phyloP scores from a whole-genome alignment of 2,113 vertebrate species.

The Sprattus sprattus region DNA sequence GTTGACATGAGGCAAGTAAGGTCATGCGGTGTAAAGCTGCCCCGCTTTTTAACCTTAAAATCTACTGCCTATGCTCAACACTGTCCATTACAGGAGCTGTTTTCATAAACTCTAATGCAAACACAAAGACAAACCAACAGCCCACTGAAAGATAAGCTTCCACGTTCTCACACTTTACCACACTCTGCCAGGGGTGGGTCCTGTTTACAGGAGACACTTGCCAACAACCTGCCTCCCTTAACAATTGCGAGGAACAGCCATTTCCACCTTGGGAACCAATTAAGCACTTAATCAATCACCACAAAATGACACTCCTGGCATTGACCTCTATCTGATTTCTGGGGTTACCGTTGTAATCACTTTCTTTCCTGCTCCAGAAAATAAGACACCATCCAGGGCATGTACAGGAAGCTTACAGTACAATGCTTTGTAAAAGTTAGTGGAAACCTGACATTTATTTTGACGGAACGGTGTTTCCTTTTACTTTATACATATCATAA shows the following conservation, averaged over 20 bases:
- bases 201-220: conserved; percentile 45
- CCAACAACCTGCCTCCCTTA: conserved; percentile 48
- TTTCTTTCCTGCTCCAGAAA: conserved; percentile 12
- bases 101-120: conserved; percentile 39
- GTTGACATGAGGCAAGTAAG: background rate
- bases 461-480: conserved; percentile 20
- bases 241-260: conserved; percentile 52
- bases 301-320: conserved; percentile 31
- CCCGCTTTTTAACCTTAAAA: conserved; percentile 6
- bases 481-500: conserved; percentile 31
- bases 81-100: conserved; percentile 33
- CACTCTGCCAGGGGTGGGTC: conserved; percentile 40
- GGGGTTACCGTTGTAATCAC: background rate
- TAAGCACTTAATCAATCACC: conserved; percentile 43
- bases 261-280: conserved; percentile 49
- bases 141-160: conserved; percentile 55
- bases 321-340: conserved; percentile 21
- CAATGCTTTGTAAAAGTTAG: conserved; percentile 30
- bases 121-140: conserved; percentile 42
- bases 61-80: conserved; percentile 41
- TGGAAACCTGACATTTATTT: conserved; percentile 28
- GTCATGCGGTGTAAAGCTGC: background rate
- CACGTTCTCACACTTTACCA: conserved; percentile 56
- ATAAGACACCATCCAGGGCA: background rate
- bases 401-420: background rate